phyloP scores from a whole-genome alignment of 2,797 vertebrate species.

The Acridotheres tristis region DNA sequence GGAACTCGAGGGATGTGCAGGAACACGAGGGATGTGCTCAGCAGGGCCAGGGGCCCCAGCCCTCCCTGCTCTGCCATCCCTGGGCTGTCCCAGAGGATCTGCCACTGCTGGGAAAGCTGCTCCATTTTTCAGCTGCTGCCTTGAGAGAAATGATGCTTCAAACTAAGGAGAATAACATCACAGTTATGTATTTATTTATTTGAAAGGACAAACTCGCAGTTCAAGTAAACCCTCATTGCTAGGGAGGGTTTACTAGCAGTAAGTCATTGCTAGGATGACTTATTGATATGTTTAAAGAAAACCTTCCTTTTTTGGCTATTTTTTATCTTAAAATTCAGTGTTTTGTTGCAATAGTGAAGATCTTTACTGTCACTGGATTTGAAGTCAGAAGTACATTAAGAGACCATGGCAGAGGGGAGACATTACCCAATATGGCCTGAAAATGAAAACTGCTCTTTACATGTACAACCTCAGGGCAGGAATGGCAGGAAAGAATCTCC shows the following conservation, averaged over 20 bases:
- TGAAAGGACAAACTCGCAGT: slow-evolving; percentile 17
- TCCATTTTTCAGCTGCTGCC: slow-evolving; percentile 9
- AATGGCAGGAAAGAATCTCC: not conserved
- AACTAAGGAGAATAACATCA: slow-evolving; percentile 18
- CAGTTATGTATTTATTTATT: slow-evolving; percentile 43
- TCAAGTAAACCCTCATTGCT: slow-evolving; percentile 41
- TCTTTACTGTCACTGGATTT: not conserved
- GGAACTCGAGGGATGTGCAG: not conserved
- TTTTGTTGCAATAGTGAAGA: slow-evolving; percentile 9
- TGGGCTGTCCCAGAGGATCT: not conserved
- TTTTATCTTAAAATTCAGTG: not conserved
- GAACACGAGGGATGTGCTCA: not conserved
- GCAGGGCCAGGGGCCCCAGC: not conserved
- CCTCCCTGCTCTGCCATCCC: not conserved
- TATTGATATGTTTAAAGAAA: slow-evolving; percentile 46
- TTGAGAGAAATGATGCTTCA: slow-evolving; percentile 23
- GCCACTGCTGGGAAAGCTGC: not conserved
- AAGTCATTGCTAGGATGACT: not conserved
- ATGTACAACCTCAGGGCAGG: not conserved
- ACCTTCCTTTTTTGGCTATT: slow-evolving; percentile 31
- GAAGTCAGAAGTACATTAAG: not conserved
- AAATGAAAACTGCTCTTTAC: slow-evolving; percentile 24
- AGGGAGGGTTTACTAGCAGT: not conserved
- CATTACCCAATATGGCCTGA: slow-evolving; percentile 43
- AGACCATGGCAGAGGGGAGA: not conserved